Evolutionary conservation across 2,888 invertebrate genomes (phyloP), one percentile per base, ranked within the genome.

Genomic region (Polydrusus cervinus): DNA sequence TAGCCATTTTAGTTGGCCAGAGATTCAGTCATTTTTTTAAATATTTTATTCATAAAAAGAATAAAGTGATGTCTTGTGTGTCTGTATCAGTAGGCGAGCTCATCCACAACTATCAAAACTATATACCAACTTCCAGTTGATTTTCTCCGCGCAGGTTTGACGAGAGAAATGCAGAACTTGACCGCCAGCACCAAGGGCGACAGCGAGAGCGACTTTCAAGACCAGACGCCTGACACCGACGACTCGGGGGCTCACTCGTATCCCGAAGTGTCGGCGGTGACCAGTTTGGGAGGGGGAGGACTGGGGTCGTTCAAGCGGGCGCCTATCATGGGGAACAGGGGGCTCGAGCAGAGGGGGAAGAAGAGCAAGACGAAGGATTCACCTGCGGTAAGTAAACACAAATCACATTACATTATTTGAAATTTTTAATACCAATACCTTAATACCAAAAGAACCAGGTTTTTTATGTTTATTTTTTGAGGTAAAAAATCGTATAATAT

Each of bases 141-240:
- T 45, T 14, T 68, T 43, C 2, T 25, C 10, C n/a, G 1, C 1
- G 34, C 79, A 88, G 88, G 88, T 65, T 85, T 89, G 75, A 88
- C 88, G 30, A 83, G 87, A 75, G 88, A 89, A 79, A 82, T 89
- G 72, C 88, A 88, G 79, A 88, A 87, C 77, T 82, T 89, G 74
- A 86, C 88, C 51, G 86, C 88, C 14, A 88, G 88, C 80, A 88
- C 88, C n/a, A 88, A 88, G 81, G 89, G 89, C 45, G 90, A 89
- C 80, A 93, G 93, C 57, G 94, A 94, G 85, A 93, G 91, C 79
- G 93, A 93, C 80, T 86, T 91, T 78, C 91, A 91, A 80, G 93
- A 93, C 84, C 91, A 90, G 81, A 92, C 92, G 57, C 92, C 93
- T 6, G 94, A 94, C 86, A 93, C 94, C 3, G 94, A 94, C 84